These are phyloP conservation scores for Edolisoma coerulescens DNA, from an alignment of 2,113 vertebrate genomes.

Conservation along the genomic window DNA sequence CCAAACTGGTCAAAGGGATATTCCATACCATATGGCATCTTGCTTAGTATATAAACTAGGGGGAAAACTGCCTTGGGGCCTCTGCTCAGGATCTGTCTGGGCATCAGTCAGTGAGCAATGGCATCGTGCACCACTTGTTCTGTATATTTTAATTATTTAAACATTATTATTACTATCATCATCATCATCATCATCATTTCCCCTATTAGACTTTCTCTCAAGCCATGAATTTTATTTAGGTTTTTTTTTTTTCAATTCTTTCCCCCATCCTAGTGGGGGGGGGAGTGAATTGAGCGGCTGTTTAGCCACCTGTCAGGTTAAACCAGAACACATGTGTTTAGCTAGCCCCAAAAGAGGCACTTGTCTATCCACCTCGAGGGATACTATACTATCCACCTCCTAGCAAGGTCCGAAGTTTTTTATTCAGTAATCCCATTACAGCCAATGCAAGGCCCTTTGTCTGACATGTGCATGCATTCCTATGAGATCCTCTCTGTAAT, in stretches of 20 bases:
- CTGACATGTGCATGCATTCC: not conserved
- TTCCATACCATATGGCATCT: not conserved
- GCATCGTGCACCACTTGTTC: not conserved
- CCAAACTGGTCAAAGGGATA: not conserved
- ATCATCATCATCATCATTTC: not conserved
- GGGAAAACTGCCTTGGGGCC: not conserved
- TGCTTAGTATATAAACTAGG: not conserved
- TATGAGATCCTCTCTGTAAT: not conserved
- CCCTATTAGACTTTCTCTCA: not conserved
- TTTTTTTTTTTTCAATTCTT: not conserved
- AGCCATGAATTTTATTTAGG: not conserved
- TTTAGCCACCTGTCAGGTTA: not conserved
- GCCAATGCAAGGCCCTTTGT: not conserved
- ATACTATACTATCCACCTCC: not conserved
- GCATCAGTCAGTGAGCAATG: not conserved
- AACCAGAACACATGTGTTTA: not conserved
- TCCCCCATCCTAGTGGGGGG: not conserved
- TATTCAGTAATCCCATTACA: not conserved
- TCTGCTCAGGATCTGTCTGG: not conserved
- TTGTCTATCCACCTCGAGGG: accelerated
- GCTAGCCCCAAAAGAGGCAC: not conserved
- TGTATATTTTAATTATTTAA: not conserved
- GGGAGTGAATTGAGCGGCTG: not conserved
- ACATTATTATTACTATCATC: no score
- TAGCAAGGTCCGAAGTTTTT: not conserved